Percentiles rank a stretch among this genome's conserved stretches.
Conservation (phyloP, 2,113 vertebrate species). For the Sapajus apella region DNA sequence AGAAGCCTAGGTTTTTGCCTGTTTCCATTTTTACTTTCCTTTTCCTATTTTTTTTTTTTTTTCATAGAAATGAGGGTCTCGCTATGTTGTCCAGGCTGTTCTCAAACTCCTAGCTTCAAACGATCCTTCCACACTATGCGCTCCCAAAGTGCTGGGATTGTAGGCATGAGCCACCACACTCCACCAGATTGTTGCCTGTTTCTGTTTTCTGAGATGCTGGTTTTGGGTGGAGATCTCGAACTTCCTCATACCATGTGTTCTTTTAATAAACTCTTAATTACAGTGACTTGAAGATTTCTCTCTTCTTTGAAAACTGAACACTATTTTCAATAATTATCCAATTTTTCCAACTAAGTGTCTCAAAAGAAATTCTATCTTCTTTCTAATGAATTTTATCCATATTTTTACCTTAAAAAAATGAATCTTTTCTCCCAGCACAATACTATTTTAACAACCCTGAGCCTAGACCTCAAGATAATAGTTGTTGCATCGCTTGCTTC, state of each 20-base stretch:
- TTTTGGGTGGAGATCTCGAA: not conserved
- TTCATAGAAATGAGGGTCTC: no score
- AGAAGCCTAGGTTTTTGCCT: not conserved
- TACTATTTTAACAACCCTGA: not conserved
- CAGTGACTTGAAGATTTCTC: not conserved
- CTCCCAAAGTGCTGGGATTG: no score
- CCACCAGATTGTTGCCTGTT: not conserved
- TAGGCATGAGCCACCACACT: no score
- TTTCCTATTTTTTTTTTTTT: no score
- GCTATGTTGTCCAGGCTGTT: no score
- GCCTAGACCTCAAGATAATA: not conserved
- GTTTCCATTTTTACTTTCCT: no score
- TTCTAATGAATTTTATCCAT: not conserved
- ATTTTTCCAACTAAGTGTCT: not conserved
- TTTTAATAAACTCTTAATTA: not conserved
- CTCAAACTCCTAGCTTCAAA: no score
- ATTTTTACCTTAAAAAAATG: not conserved
- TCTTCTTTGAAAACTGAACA: constrained; percentile 16
- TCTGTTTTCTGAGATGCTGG: not conserved
- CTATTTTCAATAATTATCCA: not conserved
- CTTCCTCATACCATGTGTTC: not conserved
- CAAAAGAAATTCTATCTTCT: not conserved
- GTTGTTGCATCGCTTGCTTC: not conserved
- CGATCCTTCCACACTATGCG: no score
- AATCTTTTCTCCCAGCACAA: not conserved